Evolutionary conservation across 1,140 invertebrate genomes (phyloP), one percentile per base, ranked within the genome.

Genomic region (Drosophila ohnishii): DNA sequence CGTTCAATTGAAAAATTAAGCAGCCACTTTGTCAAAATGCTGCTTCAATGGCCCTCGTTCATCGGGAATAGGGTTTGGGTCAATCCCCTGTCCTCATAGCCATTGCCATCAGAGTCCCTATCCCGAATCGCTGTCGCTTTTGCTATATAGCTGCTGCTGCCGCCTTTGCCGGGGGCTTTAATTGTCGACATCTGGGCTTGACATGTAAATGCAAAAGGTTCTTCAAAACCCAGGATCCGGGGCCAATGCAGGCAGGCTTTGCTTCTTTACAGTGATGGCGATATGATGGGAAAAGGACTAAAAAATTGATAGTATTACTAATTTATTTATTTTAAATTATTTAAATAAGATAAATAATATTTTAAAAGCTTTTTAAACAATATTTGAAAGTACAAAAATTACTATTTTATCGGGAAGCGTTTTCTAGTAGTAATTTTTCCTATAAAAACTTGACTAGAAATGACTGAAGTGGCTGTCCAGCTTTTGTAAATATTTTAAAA

Each of bases 11-110:
- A 88, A 87, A 86, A 87, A 88, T 87, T 87, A 87, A 87, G 84
- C 83, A 88, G 83, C 71, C 83, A 87, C 83, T 87, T 87, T 83
- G 72, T 88, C 83, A 86, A 86, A 86, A 86, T 83, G 79, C 75
- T 77, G 75, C 73, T 77, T 86, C 83, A 86, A 83, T 87, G 78
- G 63, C 47, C 37, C 57, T 59, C 25, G 60, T 48, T 60, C 42
- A 55, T n/a, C 16, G 55, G 48, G 30, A 14, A 35, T 37, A 30
- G 42, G 57, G 42, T 32, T 42, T 39, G 67, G 67, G 67, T 71
- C 65, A 58, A 53, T 50, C 51, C 51, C 45, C 58, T 11, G 61
- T 48, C 48, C 69, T 10, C 50, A 37, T 22, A 39, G 16, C 19
- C 34, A 56, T 7, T 11, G 35, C 53, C 53, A 40, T 51, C 47